Evolutionary conservation across 1,140 invertebrate species (phyloP), one percentile per base, ranked within the genome.

Genomic region (Planococcus citri): DNA sequence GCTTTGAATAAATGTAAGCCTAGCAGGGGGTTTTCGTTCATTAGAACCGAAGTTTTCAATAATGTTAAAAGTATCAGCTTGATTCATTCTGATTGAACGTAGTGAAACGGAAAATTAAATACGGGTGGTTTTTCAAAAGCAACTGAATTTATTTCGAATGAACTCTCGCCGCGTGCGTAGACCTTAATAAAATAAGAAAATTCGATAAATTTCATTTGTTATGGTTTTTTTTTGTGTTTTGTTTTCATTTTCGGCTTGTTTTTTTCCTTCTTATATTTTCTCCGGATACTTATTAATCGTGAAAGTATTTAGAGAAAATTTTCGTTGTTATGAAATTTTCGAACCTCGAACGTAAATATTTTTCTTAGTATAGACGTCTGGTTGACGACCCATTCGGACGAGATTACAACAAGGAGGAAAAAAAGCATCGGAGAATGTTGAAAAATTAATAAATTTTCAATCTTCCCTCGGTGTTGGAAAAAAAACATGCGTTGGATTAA

Each of bases 71-170:
- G 41, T 51, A 51, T 51, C 41, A 20, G 41, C 41, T 51, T 51
- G 41, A 51, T 51, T 51, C 41, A 20, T 51, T 51, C 41, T 51
- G 41, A 51, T 51, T 51, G 41, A 51, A 51, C 41, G 41, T 51
- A 51, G 41, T 51, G 41, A 51, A 51, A 51, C 41, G 41, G 41
- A 51, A 51, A 51, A 51, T 51, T 51, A 51, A 51, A 51, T 51
- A 51, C 41, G 41, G 41, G 41, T 51, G 41, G 41, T 51, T 51
- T 51, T 51, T 51, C 41, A 20, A 51, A 51, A 4, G 41, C 41
- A 20, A 51, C n/a, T 51, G 41, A 51, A 51, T 51, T 51, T 51
- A 51, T 51, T 51, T 51, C 41, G 12, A 51, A 51, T 51, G 41
- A 51, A 51, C 41, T 51, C 41, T 51, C 3, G 12, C 41, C 41